Conservation (phyloP, 2,797 vertebrate species). For the Phataginus tricuspis region DNA sequence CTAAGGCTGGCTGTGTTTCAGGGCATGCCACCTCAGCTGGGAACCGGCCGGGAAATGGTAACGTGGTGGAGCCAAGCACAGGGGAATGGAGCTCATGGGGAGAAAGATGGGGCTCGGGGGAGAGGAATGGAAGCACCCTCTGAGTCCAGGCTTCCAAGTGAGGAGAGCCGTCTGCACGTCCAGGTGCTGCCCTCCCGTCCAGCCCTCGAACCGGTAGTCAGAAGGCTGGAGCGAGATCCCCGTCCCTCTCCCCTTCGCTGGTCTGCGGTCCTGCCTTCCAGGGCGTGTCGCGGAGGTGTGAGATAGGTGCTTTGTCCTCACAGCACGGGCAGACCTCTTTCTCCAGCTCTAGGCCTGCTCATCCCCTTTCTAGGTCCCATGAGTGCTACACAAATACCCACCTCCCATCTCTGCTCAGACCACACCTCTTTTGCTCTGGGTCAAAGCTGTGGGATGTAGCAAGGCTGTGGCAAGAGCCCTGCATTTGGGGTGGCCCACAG, state of each 20-base stretch:
- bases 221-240: neutral
- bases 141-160: neutral
- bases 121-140: neutral
- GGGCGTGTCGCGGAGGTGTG: neutral
- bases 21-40: neutral
- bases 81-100: neutral
- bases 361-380: neutral
- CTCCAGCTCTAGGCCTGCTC: neutral
- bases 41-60: neutral
- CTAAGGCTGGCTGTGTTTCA: neutral
- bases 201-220: neutral
- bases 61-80: neutral
- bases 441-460: neutral
- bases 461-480: neutral
- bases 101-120: neutral
- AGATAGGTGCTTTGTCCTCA: neutral
- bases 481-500: too few relatives aligned
- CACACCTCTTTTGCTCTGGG: neutral
- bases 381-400: neutral
- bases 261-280: neutral
- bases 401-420: neutral
- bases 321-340: neutral
- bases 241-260: neutral
- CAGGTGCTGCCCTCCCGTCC: accelerated
- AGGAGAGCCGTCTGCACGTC: neutral